Percentiles rank a stretch among this genome's conserved stretches.
These are phyloP conservation scores for Gymnobelideus leadbeateri DNA, from an alignment of 2,113 vertebrate genomes.

Conservation along the genomic window DNA sequence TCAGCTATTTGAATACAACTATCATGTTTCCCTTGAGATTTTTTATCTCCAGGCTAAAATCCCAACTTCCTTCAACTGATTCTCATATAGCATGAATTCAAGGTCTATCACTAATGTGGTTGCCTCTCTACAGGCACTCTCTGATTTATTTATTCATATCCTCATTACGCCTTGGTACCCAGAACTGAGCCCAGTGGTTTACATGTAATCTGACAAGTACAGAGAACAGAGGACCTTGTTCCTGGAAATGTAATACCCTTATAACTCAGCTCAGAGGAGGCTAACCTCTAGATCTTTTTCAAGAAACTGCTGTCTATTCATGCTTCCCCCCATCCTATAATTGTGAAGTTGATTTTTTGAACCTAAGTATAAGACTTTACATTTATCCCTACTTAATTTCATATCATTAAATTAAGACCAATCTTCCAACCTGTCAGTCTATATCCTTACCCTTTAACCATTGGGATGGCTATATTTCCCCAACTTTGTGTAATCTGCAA, in stretches of 20 bases:
- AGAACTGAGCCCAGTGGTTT: not conserved
- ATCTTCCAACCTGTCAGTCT: not conserved
- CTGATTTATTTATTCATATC: not conserved
- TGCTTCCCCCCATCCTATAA: not conserved
- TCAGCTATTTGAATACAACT: constrained; percentile 38
- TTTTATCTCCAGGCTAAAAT: not conserved
- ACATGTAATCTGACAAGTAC: not conserved
- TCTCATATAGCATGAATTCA: not conserved
- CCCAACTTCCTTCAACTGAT: not conserved
- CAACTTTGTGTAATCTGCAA: not conserved
- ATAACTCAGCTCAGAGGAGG: not conserved
- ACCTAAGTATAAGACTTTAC: not conserved
- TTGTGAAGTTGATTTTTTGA: not conserved
- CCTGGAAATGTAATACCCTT: not conserved
- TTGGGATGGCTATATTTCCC: not conserved
- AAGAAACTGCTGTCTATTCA: not conserved
- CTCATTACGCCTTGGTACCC: not conserved
- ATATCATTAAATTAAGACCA: not conserved
- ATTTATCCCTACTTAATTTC: not conserved
- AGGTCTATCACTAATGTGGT: not conserved
- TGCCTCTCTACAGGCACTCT: not conserved
- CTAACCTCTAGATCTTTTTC: not conserved
- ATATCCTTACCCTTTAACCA: not conserved
- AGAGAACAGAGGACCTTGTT: not conserved
- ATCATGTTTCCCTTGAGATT: not conserved